Conservation (phyloP, 2,113 vertebrate species). For the Lycaon pictus region DNA sequence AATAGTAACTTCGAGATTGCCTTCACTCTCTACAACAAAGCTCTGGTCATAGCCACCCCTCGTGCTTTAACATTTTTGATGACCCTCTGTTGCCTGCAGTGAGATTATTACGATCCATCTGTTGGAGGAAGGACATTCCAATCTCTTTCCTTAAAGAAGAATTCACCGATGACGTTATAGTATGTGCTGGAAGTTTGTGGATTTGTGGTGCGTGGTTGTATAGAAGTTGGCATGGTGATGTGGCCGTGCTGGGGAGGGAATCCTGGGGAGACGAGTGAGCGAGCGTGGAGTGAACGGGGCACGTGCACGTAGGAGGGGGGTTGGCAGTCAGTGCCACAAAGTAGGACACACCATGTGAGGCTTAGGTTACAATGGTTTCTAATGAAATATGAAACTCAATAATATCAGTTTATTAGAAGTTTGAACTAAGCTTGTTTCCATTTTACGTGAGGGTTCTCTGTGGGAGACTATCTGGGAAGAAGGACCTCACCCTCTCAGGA, state of each 20-base stretch:
- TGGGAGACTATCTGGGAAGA: not conserved
- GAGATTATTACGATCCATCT: not conserved
- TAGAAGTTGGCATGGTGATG: rapidly evolving
- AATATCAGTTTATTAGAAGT: not conserved
- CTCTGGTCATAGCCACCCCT: rapidly evolving
- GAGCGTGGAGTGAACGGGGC: no score
- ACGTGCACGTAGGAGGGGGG: rapidly evolving
- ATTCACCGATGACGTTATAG: rapidly evolving
- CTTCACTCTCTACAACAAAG: not conserved
- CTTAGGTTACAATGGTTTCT: rapidly evolving
- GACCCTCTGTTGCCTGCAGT: not conserved
- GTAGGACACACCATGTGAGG: no score
- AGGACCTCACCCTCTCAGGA: rapidly evolving
- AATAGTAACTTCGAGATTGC: no score
- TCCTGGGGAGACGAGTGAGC: rapidly evolving
- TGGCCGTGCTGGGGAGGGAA: rapidly evolving
- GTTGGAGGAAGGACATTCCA: not conserved
- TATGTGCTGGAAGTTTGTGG: not conserved
- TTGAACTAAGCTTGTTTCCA: not conserved
- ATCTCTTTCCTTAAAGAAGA: not conserved
- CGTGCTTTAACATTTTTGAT: not conserved
- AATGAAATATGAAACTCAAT: not conserved
- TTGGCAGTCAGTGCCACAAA: rapidly evolving
- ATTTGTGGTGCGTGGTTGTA: not conserved
- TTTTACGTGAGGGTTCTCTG: not conserved